phyloP scores from a whole-genome alignment of 37 sponge, comb jelly and placozoan species.

The Amphimedon queenslandica region DNA sequence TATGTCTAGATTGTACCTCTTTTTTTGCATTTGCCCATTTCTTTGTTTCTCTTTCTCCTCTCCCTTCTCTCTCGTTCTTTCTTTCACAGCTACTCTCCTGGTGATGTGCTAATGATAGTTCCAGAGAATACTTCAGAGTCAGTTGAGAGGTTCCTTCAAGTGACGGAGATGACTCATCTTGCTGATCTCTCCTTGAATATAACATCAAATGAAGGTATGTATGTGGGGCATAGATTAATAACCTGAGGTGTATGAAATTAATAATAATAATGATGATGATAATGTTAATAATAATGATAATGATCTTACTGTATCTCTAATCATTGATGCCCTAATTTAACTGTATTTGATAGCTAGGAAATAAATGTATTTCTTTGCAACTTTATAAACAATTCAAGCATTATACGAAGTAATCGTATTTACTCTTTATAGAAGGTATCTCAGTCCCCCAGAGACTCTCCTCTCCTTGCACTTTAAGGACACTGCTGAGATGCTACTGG shows the following conservation, averaged over 20 bases:
- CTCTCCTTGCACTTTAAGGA: constrained; percentile 46
- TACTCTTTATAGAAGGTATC: background rate
- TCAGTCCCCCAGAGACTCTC: constrained; percentile 42
- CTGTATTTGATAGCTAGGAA: too few species aligned
- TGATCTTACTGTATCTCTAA: too few species aligned
- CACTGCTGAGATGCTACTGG: constrained; percentile 59
- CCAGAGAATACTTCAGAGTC: constrained; percentile 67
- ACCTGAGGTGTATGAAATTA: too few species aligned
- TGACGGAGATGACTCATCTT: constrained; percentile 33
- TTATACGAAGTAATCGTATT: background rate
- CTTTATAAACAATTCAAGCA: background rate
- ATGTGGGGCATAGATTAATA: too few species aligned
- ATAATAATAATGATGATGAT: too few species aligned
- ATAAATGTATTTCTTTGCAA: too few species aligned
- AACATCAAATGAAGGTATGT: constrained; percentile 28
- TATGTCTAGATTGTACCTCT: background rate
- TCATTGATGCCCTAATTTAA: too few species aligned
- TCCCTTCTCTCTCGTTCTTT: background rate
- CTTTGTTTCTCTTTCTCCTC: background rate
- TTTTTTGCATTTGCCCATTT: background rate
- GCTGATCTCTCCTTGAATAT: constrained; percentile 36
- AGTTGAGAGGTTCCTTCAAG: constrained; percentile 61
- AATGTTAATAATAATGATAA: too few species aligned
- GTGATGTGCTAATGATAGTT: constrained; percentile 89
- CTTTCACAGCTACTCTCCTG: constrained; percentile 58